phyloP scores from a whole-genome alignment of 2,888 invertebrate genomes.

The Gastrophysa polygoni region DNA sequence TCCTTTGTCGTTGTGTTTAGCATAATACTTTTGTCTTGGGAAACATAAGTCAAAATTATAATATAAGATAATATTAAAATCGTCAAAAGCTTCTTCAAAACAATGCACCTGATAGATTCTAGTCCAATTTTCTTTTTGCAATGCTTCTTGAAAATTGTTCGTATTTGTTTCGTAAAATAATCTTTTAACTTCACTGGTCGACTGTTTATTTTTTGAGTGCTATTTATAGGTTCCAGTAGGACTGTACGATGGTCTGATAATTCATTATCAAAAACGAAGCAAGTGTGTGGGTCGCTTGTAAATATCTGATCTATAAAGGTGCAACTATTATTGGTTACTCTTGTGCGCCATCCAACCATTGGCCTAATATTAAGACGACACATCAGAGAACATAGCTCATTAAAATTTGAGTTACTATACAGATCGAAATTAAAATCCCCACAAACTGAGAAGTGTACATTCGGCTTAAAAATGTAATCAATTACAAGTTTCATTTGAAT shows the following conservation, averaged over 20 bases:
- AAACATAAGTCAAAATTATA: no score
- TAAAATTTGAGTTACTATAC: constrained; percentile 6
- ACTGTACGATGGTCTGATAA: constrained; percentile 3
- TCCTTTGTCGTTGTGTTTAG: no score
- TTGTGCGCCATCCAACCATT: constrained; percentile 9
- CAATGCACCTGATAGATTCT: not conserved
- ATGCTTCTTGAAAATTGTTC: not conserved
- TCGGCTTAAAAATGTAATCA: constrained; percentile 2
- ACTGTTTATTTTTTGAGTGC: not conserved
- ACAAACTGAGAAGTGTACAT: constrained; percentile 5
- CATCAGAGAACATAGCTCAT: constrained; percentile 8
- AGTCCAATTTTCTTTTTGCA: not conserved
- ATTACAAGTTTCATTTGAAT: constrained; percentile 6
- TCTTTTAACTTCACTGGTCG: not conserved
- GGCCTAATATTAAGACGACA: constrained; percentile 7
- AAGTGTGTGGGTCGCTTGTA: not conserved
- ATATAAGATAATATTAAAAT: no score
- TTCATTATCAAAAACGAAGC: not conserved
- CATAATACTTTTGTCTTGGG: no score
- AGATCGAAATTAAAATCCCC: constrained; percentile 4
- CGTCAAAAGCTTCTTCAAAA: not conserved
- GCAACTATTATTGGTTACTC: constrained; percentile 8
- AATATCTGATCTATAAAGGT: not conserved
- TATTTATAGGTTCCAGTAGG: constrained; percentile 3
- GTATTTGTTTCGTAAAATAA: no score